Conservation (phyloP, 2,797 vertebrate species). For the Muscicapa comitata region DNA sequence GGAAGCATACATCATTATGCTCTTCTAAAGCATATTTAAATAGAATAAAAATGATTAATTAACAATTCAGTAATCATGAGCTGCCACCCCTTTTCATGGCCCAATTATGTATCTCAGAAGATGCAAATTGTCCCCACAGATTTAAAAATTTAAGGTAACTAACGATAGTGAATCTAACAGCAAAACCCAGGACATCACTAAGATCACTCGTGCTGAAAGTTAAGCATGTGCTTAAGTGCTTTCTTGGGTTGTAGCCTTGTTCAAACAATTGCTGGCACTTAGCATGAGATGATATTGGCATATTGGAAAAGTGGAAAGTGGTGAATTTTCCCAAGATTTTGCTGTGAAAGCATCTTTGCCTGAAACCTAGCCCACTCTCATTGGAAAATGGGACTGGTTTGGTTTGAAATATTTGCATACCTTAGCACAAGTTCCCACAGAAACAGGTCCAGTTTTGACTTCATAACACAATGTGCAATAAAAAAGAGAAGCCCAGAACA, state of each 20-base stretch:
- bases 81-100: conserved; percentile 27
- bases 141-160: conserved; percentile 6
- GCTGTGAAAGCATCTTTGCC: conserved; percentile 60
- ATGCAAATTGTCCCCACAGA: neutral
- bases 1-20: conserved; percentile 61
- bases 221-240: conserved; percentile 25
- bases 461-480: conserved; percentile 8
- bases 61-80: conserved; percentile 39
- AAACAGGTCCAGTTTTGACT: conserved; percentile 61
- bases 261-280: conserved; percentile 19
- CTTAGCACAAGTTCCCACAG: conserved; percentile 67
- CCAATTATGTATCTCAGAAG: conserved; percentile 24
- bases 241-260: conserved; percentile 26
- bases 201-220: conserved; percentile 23
- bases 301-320: conserved; percentile 38
- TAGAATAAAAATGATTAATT: conserved; percentile 66
- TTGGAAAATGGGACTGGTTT: conserved; percentile 60
- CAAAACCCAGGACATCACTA: neutral
- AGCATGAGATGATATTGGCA: conserved; percentile 14
- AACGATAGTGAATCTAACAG: neutral
- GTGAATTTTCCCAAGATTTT: conserved; percentile 62
- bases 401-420: conserved; percentile 58
- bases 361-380: conserved; percentile 47
- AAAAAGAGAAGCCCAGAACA: neutral
- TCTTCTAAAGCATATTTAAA: conserved; percentile 55